phyloP scores from a whole-genome alignment of 2,797 vertebrate genomes.

The Paguma larvata region DNA sequence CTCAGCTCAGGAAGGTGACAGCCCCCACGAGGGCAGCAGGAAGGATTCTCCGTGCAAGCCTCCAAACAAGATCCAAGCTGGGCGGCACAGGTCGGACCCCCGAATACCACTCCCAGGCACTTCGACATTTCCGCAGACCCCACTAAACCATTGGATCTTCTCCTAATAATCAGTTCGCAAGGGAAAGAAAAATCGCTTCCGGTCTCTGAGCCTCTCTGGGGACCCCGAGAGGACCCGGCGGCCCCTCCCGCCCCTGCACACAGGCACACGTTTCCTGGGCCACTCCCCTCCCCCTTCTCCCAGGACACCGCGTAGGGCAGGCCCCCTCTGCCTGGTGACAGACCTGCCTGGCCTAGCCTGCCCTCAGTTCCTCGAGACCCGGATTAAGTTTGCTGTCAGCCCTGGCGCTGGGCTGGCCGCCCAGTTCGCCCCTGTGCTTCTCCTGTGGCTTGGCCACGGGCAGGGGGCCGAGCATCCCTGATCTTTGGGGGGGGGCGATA shows the following conservation, averaged over 20 bases:
- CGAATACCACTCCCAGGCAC: conserved; percentile 54
- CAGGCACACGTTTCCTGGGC: not conserved
- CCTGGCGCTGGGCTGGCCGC: not conserved
- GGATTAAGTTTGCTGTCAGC: not conserved
- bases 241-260: not conserved
- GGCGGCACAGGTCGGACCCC: conserved; percentile 58
- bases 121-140: conserved; percentile 52
- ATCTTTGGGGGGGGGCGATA: not conserved
- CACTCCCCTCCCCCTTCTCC: not conserved
- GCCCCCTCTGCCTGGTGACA: not conserved
- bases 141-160: not conserved
- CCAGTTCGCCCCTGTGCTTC: not conserved
- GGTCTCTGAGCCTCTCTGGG: conserved; percentile 34
- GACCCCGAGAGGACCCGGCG: not conserved
- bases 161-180: conserved; percentile 68
- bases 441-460: fast-evolving
- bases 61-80: conserved; percentile 50
- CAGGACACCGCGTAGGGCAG: fast-evolving
- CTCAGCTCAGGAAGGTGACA: conserved; percentile 75
- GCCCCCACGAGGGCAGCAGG: conserved; percentile 71
- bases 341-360: not conserved
- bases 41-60: conserved; percentile 69
- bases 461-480: not conserved
- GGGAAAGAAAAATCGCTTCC: not conserved
- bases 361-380: not conserved